Conservation (phyloP, 2,113 vertebrate genomes). For the Phainopepla nitens region DNA sequence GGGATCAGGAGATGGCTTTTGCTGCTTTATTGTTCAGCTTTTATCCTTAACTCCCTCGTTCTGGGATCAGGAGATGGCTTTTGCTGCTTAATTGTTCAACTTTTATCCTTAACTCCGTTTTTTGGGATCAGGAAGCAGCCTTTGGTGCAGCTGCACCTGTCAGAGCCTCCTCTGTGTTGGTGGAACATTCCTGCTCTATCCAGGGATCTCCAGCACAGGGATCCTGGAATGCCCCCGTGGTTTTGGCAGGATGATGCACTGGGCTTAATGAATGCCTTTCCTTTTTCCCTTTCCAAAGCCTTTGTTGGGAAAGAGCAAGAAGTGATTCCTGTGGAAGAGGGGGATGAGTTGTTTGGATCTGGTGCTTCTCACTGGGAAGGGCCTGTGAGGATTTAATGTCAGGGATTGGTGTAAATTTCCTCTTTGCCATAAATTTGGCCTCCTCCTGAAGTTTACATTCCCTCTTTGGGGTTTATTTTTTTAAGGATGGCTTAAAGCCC, state of each 20-base stretch:
- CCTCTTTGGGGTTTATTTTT: not conserved
- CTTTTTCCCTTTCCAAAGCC: not conserved
- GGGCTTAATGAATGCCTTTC: not conserved
- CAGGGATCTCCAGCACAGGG: not conserved
- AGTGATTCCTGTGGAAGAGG: not conserved
- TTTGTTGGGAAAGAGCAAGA: not conserved
- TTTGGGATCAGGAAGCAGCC: not conserved
- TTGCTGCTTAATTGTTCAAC: not conserved
- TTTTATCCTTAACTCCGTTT: not conserved
- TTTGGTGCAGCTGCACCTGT: not conserved
- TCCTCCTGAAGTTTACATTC: not conserved
- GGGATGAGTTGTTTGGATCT: not conserved
- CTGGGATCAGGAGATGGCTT: not conserved
- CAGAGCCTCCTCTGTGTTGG: not conserved
- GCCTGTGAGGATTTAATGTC: not conserved
- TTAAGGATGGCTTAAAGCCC: not conserved
- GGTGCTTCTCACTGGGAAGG: not conserved
- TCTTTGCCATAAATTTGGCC: not conserved
- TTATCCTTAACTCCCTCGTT: not conserved
- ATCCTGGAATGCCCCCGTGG: rapidly evolving
- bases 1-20: not conserved
- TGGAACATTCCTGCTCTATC: not conserved
- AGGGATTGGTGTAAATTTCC: rapidly evolving
- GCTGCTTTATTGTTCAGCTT: not conserved
- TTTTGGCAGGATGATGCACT: not conserved